phyloP scores from a whole-genome alignment of 2,113 vertebrate species.

The Nesoenas mayeri region DNA sequence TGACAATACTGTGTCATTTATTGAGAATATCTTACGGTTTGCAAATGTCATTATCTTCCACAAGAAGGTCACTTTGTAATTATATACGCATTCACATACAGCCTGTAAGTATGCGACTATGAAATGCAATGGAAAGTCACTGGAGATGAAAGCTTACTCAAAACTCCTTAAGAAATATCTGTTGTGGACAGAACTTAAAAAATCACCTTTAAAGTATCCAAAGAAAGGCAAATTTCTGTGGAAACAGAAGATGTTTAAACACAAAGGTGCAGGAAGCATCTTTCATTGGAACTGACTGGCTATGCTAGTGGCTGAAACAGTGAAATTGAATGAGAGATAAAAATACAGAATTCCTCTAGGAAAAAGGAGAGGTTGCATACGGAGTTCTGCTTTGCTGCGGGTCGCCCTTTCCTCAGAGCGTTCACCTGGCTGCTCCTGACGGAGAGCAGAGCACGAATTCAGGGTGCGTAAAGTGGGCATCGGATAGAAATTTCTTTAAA shows the following conservation, averaged over 20 bases:
- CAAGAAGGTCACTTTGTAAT: slow-evolving; percentile 5
- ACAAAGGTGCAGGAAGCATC: background rate
- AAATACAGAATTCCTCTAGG: slow-evolving; percentile 26
- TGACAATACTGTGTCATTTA: background rate
- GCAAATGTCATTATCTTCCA: background rate
- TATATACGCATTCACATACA: background rate
- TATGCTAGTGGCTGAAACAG: background rate
- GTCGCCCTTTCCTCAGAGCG: slow-evolving; percentile 62
- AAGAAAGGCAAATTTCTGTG: background rate
- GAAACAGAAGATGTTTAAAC: background rate
- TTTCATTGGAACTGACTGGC: background rate
- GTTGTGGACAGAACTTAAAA: background rate
- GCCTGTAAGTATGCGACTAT: background rate
- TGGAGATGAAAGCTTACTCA: background rate
- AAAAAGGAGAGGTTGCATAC: slow-evolving; percentile 7
- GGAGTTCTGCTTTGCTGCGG: background rate
- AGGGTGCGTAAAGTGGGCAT: background rate
- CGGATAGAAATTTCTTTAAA: background rate
- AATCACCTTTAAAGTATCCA: background rate
- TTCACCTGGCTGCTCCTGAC: slow-evolving; percentile 1
- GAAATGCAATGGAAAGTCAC: background rate
- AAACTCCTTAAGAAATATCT: background rate
- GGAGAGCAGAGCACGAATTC: background rate
- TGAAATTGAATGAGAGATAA: slow-evolving; percentile 1
- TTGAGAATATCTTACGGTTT: background rate